These are phyloP conservation scores for Helleia helle DNA, from an alignment of 2,888 invertebrate species.

Conservation along the genomic window DNA sequence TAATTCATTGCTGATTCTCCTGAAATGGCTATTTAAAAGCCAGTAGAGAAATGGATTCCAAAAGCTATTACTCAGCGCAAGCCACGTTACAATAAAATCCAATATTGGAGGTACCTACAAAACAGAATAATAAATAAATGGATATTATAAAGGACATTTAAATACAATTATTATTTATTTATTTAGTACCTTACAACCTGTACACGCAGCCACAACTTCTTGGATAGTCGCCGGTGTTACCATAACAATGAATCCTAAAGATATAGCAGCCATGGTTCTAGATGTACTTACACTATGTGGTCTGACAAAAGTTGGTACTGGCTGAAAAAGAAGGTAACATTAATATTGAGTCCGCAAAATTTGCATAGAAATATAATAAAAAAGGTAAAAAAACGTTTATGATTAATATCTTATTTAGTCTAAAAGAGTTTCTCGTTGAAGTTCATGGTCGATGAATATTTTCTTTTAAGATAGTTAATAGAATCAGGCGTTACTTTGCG, in stretches of 20 bases:
- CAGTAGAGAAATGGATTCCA: constrained; percentile 94
- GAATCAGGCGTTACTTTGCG: too few relatives aligned
- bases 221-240: constrained; percentile 94
- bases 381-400: too few relatives aligned
- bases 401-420: too few relatives aligned
- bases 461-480: too few relatives aligned
- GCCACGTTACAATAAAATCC: constrained; percentile 90
- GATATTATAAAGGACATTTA: too few relatives aligned
- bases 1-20: constrained; percentile 84
- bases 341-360: too few relatives aligned
- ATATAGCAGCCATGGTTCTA: constrained; percentile 93
- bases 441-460: too few relatives aligned
- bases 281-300: constrained; percentile 86
- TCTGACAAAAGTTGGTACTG: constrained; percentile 69
- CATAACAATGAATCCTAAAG: constrained; percentile 91
- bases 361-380: too few relatives aligned
- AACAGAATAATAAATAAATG: constrained; percentile 10
- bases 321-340: constrained; percentile 23
- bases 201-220: constrained; percentile 92
- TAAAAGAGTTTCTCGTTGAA: too few relatives aligned
- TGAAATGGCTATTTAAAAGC: constrained; percentile 89
- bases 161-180: too few relatives aligned
- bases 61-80: constrained; percentile 90
- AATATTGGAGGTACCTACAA: constrained; percentile 82
- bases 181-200: constrained; percentile 82